A percentile compares a stretch with the other conserved stretches of the same genome.
Conservation (phyloP, 2,888 invertebrate genomes). For the Caenorhabditis sp. region DNA sequence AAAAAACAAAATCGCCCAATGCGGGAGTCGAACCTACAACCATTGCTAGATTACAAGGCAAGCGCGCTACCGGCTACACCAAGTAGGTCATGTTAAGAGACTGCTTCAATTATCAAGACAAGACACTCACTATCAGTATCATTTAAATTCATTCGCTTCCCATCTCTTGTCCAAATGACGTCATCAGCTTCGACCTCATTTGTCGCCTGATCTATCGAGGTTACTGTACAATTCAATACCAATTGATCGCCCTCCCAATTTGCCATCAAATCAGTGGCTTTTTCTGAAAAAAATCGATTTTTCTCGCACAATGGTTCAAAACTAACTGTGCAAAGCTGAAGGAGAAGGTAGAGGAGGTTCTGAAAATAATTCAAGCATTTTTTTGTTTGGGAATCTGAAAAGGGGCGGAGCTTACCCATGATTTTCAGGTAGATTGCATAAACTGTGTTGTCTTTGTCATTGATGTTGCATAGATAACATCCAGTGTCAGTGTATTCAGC, state of each 20-base stretch:
- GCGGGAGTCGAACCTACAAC: no score
- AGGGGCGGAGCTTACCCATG: not conserved
- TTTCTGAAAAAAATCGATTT: slow-evolving; percentile 48
- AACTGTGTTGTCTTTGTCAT: slow-evolving; percentile 64
- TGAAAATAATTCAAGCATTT: no score
- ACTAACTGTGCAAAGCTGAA: slow-evolving; percentile 22
- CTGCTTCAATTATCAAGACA: no score
- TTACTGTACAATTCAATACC: slow-evolving; percentile 66
- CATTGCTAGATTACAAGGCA: no score
- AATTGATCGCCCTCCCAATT: slow-evolving; percentile 63
- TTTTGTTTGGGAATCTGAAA: not conserved
- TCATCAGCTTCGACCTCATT: slow-evolving; percentile 31
- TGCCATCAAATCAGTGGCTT: slow-evolving; percentile 56
- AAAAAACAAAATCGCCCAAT: no score
- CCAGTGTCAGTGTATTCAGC: slow-evolving; percentile 60
- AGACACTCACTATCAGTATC: slow-evolving; percentile 55
- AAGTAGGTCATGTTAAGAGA: no score
- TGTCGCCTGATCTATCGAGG: slow-evolving; percentile 16
- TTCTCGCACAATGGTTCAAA: not conserved
- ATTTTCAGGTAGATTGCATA: slow-evolving; percentile 66
- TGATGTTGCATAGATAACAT: slow-evolving; percentile 69
- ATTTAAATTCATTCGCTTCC: slow-evolving; percentile 50
- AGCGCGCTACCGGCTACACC: no score
- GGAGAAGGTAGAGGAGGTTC: slow-evolving; percentile 32
- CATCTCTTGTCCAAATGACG: slow-evolving; percentile 60